Conservation (phyloP, 2,888 invertebrate species). For the Aphidoletes aphidimyza region DNA sequence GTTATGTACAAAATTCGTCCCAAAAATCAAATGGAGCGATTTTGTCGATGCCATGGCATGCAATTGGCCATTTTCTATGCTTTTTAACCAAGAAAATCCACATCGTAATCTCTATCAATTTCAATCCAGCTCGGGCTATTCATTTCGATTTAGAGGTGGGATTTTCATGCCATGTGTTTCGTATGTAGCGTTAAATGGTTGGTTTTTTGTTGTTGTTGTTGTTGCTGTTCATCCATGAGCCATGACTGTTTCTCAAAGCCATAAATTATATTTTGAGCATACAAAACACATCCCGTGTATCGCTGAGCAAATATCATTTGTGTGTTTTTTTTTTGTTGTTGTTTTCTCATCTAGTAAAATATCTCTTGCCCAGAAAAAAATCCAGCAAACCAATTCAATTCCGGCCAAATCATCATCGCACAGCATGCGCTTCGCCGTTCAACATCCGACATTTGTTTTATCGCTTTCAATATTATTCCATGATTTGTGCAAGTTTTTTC, state of each 20-base stretch:
- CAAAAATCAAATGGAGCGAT: not conserved
- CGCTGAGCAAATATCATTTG: not conserved
- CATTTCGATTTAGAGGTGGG: not conserved
- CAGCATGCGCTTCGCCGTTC: no score
- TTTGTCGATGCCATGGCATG: not conserved
- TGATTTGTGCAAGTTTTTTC: not conserved
- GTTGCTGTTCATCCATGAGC: no score
- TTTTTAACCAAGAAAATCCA: not conserved
- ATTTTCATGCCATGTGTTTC: not conserved
- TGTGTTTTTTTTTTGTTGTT: no score
- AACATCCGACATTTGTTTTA: not conserved
- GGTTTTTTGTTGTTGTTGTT: no score
- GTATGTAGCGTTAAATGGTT: not conserved
- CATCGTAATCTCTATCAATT: not conserved
- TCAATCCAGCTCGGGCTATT: not conserved
- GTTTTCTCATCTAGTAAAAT: no score
- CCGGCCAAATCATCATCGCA: not conserved
- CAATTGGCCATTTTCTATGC: not conserved
- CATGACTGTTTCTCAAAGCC: not conserved
- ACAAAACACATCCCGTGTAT: not conserved
- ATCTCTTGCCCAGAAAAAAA: no score
- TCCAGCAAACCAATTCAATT: conserved; percentile 16
- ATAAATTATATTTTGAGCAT: conserved; percentile 19
- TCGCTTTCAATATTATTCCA: not conserved
- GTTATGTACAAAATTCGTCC: no score